phyloP scores from a whole-genome alignment of 1,140 invertebrate genomes.

The Aricia agestis region DNA sequence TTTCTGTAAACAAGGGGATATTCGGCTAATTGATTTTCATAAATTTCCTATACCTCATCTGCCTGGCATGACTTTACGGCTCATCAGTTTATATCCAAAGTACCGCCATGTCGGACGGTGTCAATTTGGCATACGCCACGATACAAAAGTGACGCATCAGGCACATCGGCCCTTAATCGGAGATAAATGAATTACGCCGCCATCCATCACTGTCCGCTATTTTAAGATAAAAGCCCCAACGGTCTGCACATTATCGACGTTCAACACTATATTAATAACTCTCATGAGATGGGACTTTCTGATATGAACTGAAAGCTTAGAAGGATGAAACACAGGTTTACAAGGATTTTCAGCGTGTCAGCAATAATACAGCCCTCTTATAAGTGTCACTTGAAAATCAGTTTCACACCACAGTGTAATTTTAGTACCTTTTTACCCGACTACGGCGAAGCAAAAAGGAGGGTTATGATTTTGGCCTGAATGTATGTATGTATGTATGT shows the following conservation, averaged over 20 bases:
- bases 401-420: too few relatives aligned
- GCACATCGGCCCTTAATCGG: constrained; percentile 47
- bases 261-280: constrained; percentile 8
- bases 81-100: constrained; percentile 1
- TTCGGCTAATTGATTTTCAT: too few relatives aligned
- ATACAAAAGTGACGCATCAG: constrained; percentile 34
- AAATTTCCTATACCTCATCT: not conserved
- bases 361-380: too few relatives aligned
- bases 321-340: too few relatives aligned
- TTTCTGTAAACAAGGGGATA: too few relatives aligned
- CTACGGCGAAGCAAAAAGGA: too few relatives aligned
- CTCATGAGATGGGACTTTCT: not conserved
- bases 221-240: constrained; percentile 61
- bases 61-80: not conserved
- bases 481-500: too few relatives aligned
- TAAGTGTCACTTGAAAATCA: too few relatives aligned
- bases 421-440: too few relatives aligned
- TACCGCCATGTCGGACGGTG: constrained; percentile 25
- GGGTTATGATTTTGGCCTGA: too few relatives aligned
- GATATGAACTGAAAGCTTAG: too few relatives aligned
- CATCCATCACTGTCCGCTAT: constrained; percentile 61
- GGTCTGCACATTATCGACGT: constrained; percentile 42
- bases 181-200: constrained; percentile 62
- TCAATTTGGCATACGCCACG: constrained; percentile 44
- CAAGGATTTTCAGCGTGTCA: too few relatives aligned